Base-by-base conservation (phyloP, 2,797 vertebrate species). In the Pempheris klunzingeri region DNA sequence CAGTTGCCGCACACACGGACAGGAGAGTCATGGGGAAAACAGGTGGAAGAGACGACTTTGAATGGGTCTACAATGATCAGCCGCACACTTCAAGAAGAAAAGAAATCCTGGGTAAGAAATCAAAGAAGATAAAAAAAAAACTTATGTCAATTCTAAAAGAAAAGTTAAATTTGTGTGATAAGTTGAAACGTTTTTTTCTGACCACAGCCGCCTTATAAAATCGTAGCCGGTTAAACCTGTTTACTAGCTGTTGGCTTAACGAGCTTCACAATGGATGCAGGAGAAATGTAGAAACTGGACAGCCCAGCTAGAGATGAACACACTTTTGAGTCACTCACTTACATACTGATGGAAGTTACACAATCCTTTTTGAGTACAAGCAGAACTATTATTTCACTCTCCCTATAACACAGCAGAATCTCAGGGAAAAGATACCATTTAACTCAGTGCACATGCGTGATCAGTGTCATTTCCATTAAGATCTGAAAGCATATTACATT, bases 31-130 rank as follows among this genome's bases (percentile, higher is more conserved):
- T 96, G 95, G 94, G 90, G 24, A 95, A 95, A 75, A 77, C 92
- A 91, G 91, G 87, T 87, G 94, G 77, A 90, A 92, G 95, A 77
- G 85, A 44, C 36, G 95, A 96, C 80, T 96, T 96, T 94, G 96
- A 96, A 90, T 96, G 96, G 96, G 95, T 96, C 53, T 96, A 96
- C 85, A 92, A 55, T 53, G 95, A 96, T 52, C 96, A 96, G 81
- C 96, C 96, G 24, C 96, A 96, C 89, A 95, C 95, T 8, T 92
- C 94, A 8, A 94, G 96, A 72, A 93, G 96, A 67, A 96, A 90
- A 76, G 94, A 96, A 85, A 96, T 96, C 22, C 72, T 96, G 70
- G 96, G 96, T 96, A 87, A 88, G 95, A 78, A 46, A 12, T 24
- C 0, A 30, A 32, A 20, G 1, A 47, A 46, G n/a, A n/a, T n/a